Evolutionary conservation across 2,113 vertebrate genomes (phyloP).

Genomic region (Egretta garzetta): DNA sequence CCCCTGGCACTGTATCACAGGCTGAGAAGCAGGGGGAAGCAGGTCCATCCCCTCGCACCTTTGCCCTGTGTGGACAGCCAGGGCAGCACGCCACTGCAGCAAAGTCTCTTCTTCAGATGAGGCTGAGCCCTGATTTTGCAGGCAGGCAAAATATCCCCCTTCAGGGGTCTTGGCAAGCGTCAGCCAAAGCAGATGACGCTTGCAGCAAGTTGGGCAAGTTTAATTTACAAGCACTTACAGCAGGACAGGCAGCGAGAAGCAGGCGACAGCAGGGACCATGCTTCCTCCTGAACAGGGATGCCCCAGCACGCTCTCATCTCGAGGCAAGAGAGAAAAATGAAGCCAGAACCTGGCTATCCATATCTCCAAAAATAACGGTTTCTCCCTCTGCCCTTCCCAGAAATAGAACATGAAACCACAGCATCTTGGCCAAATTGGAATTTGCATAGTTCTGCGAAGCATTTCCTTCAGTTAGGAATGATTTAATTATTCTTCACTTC

Average conservation of each 20-base stretch:
- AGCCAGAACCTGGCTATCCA: not conserved
- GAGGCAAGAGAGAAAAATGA: not conserved
- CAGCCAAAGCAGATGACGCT: not conserved
- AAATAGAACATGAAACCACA: constrained; percentile 60
- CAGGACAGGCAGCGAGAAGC: not conserved
- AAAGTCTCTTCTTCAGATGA: fast-evolving
- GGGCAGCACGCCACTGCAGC: not conserved
- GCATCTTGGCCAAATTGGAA: constrained; percentile 61
- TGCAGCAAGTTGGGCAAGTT: not conserved
- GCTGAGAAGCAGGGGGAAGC: not conserved
- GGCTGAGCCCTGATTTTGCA: not conserved
- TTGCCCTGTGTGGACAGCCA: not conserved
- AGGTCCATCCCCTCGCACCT: fast-evolving
- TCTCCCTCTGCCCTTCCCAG: constrained; percentile 45
- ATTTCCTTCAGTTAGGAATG: constrained; percentile 72
- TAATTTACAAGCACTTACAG: not conserved
- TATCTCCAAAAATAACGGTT: constrained; percentile 14
- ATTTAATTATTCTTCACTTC: constrained; percentile 68
- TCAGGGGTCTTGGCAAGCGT: not conserved
- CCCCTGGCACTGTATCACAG: not conserved
- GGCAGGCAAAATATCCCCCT: not conserved
- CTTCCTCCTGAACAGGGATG: not conserved
- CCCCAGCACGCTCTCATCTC: not conserved
- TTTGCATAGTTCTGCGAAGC: constrained; percentile 65
- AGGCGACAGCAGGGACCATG: not conserved